phyloP scores from a whole-genome alignment of 2,888 invertebrate genomes.

The Ormyrus nitidulus region DNA sequence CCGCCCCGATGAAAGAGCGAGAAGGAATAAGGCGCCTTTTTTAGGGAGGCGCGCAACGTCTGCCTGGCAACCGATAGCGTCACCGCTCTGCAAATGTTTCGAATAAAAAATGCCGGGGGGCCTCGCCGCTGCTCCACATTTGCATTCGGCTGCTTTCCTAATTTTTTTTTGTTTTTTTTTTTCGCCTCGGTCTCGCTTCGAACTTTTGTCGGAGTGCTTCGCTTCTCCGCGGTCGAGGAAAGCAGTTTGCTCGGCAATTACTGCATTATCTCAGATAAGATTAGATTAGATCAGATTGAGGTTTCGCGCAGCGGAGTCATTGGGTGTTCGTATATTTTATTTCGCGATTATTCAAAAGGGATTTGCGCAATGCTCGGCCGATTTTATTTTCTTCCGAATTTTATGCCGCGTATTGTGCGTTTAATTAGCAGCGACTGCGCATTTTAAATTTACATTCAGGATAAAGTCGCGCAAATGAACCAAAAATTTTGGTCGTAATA shows the following conservation, averaged over 20 bases:
- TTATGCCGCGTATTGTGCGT: background rate
- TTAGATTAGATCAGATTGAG: constrained; percentile 29
- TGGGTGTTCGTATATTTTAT: too few species aligned
- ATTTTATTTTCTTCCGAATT: background rate
- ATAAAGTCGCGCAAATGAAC: constrained; percentile 28
- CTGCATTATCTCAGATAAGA: constrained; percentile 22
- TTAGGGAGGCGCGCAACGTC: background rate
- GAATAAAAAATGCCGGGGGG: background rate
- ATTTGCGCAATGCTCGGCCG: background rate
- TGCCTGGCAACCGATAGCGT: constrained; percentile 41
- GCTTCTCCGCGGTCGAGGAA: background rate
- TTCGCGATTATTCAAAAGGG: background rate
- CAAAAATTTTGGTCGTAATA: constrained; percentile 16
- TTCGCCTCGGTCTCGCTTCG: background rate
- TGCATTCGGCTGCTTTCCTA: too few species aligned
- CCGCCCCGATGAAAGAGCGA: constrained; percentile 27
- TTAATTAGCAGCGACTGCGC: constrained; percentile 19
- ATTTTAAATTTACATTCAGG: constrained; percentile 31
- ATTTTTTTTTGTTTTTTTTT: background rate
- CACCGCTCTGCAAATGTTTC: constrained; percentile 17
- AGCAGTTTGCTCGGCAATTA: background rate
- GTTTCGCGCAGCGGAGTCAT: background rate
- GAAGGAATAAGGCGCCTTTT: constrained; percentile 15
- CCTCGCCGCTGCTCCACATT: too few species aligned
- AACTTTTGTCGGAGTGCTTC: too few species aligned